A percentile compares a stretch with the other conserved stretches of the same genome.
phyloP scores from a whole-genome alignment of 2,888 invertebrate species.

The Oligia fasciuncula region DNA sequence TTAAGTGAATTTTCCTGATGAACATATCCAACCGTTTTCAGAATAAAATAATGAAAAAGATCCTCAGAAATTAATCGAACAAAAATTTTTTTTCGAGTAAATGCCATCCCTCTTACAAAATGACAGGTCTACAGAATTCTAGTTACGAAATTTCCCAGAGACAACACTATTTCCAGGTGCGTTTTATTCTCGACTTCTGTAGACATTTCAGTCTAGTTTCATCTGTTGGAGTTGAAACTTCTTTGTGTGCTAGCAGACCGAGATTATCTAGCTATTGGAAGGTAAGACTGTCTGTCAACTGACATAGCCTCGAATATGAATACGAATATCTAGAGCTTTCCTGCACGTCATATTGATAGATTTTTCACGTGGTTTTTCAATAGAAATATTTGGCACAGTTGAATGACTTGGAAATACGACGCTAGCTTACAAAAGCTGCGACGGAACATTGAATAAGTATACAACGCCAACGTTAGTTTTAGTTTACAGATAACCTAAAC shows the following conservation, averaged over 20 bases:
- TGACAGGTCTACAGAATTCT: neutral
- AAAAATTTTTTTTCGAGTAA: neutral
- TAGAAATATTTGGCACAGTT: neutral
- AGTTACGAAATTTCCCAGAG: neutral
- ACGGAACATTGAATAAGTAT: neutral
- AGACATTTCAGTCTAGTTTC: constrained; percentile 19
- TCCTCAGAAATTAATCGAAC: neutral
- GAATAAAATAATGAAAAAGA: neutral
- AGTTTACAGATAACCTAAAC: neutral
- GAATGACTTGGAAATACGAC: neutral
- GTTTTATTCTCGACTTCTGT: constrained; percentile 26
- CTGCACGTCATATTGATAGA: neutral
- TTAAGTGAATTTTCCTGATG: neutral
- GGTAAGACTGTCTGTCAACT: constrained; percentile 47
- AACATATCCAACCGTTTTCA: neutral
- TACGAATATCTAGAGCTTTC: constrained; percentile 4
- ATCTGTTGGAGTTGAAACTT: constrained; percentile 12
- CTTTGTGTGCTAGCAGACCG: constrained; percentile 23
- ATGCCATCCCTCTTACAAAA: neutral
- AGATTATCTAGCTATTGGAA: constrained; percentile 34
- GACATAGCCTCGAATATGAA: constrained; percentile 31
- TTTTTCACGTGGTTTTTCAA: neutral
- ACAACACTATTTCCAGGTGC: neutral
- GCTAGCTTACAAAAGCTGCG: neutral
- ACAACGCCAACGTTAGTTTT: neutral